Conservation (phyloP, 2,113 vertebrate species). For the Ophthalmolycus amberensis region DNA sequence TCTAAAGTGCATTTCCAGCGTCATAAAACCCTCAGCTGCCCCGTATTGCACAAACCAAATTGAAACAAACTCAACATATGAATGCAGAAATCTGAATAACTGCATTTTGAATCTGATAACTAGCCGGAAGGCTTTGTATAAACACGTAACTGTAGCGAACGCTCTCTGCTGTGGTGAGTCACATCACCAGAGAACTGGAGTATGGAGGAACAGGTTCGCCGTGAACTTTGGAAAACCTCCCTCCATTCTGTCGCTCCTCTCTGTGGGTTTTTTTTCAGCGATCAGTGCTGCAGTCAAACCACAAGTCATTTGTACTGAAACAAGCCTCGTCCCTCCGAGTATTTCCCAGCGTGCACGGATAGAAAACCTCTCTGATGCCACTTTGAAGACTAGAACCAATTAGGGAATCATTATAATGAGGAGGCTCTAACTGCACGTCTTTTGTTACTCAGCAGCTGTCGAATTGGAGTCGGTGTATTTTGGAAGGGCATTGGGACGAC, state of each 20-base stretch:
- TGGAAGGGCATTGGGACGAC: slow-evolving; percentile 33
- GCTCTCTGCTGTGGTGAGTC: neutral
- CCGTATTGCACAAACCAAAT: neutral
- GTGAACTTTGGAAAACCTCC: slow-evolving; percentile 9
- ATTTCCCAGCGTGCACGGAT: slow-evolving; percentile 41
- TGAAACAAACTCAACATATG: neutral
- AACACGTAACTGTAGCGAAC: neutral
- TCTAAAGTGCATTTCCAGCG: neutral
- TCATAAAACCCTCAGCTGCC: neutral
- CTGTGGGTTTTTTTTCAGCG: neutral
- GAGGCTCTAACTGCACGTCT: slow-evolving; percentile 67
- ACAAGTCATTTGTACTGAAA: slow-evolving; percentile 43
- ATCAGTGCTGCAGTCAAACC: slow-evolving; percentile 27
- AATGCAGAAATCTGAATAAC: neutral
- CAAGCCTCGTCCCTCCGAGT: slow-evolving; percentile 25
- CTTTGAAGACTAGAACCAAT: slow-evolving; percentile 77
- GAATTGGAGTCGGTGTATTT: slow-evolving; percentile 72
- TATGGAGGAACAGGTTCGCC: neutral
- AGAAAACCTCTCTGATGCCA: slow-evolving; percentile 60
- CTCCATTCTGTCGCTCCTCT: neutral
- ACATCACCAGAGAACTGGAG: slow-evolving; percentile 3
- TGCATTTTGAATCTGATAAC: slow-evolving; percentile 6
- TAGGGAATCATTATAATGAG: slow-evolving; percentile 76
- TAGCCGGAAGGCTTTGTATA: neutral
- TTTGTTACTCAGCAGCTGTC: slow-evolving; percentile 75